Percentiles rank a stretch among this genome's conserved stretches.
Evolutionary conservation across 2,113 vertebrate species (phyloP).

Genomic region (Alligator sinensis): DNA sequence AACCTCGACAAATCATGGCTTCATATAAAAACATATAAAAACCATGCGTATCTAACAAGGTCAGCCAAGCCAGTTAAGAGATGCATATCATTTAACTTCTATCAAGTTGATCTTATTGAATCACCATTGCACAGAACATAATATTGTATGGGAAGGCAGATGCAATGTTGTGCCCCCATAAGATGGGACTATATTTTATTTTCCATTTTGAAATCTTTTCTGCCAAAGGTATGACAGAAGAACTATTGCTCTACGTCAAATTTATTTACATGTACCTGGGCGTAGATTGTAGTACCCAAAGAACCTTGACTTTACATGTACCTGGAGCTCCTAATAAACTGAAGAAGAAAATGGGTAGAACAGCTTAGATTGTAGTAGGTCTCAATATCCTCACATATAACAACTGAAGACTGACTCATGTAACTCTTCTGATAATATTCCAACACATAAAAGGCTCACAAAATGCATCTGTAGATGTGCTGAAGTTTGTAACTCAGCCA

Average conservation of each 20-base stretch:
- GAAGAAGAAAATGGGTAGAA: slow-evolving; percentile 67
- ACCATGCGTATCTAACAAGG: neutral
- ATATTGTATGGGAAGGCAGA: neutral
- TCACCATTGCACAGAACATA: neutral
- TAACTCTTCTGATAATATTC: slow-evolving; percentile 63
- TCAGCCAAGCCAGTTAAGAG: neutral
- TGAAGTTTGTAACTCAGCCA: slow-evolving; percentile 40
- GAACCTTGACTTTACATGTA: too few relatives aligned
- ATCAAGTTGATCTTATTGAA: slow-evolving; percentile 9
- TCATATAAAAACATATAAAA: neutral
- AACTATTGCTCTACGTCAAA: slow-evolving; percentile 22
- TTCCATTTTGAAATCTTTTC: slow-evolving; percentile 11
- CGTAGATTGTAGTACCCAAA: too few relatives aligned
- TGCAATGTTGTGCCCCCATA: neutral
- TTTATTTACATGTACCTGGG: neutral
- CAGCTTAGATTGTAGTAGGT: neutral
- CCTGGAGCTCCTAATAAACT: neutral
- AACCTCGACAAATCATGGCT: neutral
- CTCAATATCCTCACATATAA: slow-evolving; percentile 52
- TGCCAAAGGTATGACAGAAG: slow-evolving; percentile 30
- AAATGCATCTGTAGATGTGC: slow-evolving; percentile 62
- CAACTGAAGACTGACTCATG: slow-evolving; percentile 45
- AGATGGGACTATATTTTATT: slow-evolving; percentile 15
- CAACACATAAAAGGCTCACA: slow-evolving; percentile 50
- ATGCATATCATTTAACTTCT: neutral